Conservation (phyloP, 2,797 vertebrate genomes). For the Manis crassicaudata region DNA sequence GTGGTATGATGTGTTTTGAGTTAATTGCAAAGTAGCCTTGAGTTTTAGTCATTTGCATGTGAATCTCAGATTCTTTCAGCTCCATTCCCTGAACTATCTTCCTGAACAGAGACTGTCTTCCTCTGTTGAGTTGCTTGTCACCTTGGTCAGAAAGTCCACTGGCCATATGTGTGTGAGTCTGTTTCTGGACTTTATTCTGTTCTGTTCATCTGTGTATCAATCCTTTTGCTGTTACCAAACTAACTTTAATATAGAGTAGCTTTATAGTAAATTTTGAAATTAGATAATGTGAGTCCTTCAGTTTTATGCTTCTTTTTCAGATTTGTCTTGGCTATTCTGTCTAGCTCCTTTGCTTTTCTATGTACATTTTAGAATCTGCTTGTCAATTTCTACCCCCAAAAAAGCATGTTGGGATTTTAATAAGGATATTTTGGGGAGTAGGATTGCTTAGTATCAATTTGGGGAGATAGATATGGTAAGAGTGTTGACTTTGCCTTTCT, state of each 20-base stretch:
- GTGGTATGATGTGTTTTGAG: neutral
- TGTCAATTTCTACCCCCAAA: neutral
- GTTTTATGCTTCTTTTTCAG: conserved; percentile 10
- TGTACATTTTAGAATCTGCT: neutral
- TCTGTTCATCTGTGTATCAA: neutral
- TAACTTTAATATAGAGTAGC: neutral
- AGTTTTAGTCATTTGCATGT: neutral
- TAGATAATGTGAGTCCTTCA: neutral
- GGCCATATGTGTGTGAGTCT: neutral
- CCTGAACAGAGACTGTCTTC: neutral
- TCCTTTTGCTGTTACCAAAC: neutral
- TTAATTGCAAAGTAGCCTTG: neutral
- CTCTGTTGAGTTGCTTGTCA: neutral
- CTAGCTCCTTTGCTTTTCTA: neutral
- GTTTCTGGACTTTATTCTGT: neutral
- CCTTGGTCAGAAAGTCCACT: neutral
- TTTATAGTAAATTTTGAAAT: conserved; percentile 33
- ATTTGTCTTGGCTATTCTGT: neutral
- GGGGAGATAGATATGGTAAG: neutral
- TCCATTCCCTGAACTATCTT: neutral
- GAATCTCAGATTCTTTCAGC: neutral
- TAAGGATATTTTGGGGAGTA: neutral
- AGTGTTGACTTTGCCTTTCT: neutral
- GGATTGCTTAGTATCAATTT: neutral
- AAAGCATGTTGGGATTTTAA: neutral